Percentiles rank a stretch among this genome's conserved stretches.
Evolutionary conservation across 2,888 invertebrate genomes (phyloP).

Genomic region (Pantelozetes paolii): DNA sequence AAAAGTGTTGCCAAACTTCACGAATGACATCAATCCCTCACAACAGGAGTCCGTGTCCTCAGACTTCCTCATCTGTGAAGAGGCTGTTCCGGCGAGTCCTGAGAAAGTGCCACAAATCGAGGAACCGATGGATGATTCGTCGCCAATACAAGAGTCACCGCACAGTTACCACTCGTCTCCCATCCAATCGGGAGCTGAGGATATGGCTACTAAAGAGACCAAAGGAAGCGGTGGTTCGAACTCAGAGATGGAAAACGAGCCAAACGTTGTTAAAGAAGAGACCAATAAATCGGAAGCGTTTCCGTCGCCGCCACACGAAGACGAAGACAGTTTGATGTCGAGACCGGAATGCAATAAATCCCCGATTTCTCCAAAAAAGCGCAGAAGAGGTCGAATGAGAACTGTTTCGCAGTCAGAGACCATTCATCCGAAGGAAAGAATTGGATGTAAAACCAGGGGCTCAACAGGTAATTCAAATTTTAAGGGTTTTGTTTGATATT

Average conservation of each 20-base stretch:
- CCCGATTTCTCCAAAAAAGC: conserved; percentile 53
- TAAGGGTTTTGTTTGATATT: not conserved
- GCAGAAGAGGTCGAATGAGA: conserved; percentile 57
- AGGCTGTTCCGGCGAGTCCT: conserved; percentile 84
- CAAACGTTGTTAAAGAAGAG: not conserved
- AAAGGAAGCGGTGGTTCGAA: conserved; percentile 14
- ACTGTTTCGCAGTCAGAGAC: conserved; percentile 51
- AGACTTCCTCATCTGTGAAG: conserved; percentile 71
- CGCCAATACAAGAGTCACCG: conserved; percentile 11
- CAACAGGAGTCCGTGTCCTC: conserved; percentile 27
- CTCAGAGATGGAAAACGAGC: conserved; percentile 16
- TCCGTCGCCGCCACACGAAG: conserved; percentile 21
- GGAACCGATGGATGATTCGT: not conserved
- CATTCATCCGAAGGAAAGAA: not conserved
- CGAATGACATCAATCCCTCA: conserved; percentile 14
- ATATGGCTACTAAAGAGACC: not conserved
- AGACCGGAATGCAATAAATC: conserved; percentile 7
- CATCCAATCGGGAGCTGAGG: not conserved
- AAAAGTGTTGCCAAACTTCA: conserved; percentile 30
- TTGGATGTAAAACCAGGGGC: conserved; percentile 48
- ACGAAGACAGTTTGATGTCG: conserved; percentile 20
- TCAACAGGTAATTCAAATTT: conserved; percentile 32
- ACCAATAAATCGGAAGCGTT: not conserved
- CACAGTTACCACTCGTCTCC: conserved; percentile 12
- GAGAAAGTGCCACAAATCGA: conserved; percentile 53